These are phyloP conservation scores for Acromyrmex heyeri DNA, from an alignment of 1,140 invertebrate species.

Conservation along the genomic window DNA sequence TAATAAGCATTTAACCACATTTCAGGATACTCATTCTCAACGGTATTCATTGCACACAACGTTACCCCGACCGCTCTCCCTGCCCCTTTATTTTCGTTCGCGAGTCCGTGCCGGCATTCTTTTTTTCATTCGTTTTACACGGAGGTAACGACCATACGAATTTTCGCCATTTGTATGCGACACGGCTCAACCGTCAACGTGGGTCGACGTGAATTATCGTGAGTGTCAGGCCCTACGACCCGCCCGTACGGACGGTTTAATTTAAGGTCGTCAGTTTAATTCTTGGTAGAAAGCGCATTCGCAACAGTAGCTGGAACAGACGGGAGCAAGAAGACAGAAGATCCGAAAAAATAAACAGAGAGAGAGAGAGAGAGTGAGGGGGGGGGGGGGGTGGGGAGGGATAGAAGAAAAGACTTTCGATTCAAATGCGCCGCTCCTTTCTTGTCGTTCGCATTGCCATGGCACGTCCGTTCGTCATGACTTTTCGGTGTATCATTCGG, in stretches of 20 bases:
- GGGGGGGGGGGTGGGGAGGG: neutral
- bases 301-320: conserved; percentile 76
- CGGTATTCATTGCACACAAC: conserved; percentile 46
- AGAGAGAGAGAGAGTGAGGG: neutral
- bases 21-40: conserved; percentile 32
- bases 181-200: conserved; percentile 77
- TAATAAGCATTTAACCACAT: neutral
- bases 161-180: conserved; percentile 83
- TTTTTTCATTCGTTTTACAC: conserved; percentile 75
- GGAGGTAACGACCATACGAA: conserved; percentile 80
- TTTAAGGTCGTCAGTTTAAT: conserved; percentile 84
- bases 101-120: conserved; percentile 58
- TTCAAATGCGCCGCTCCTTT: conserved; percentile 74
- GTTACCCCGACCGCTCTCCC: neutral
- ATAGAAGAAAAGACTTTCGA: conserved; percentile 58
- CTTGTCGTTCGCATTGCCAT: conserved; percentile 67
- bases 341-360: conserved; percentile 15
- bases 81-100: conserved; percentile 59
- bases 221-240: conserved; percentile 81
- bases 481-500: conserved; percentile 31
- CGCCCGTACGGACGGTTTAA: conserved; percentile 82
- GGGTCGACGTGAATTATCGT: conserved; percentile 84
- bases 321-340: conserved; percentile 41
- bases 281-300: conserved; percentile 82
- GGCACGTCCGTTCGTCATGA: conserved; percentile 54